Evolutionary conservation across 2,113 vertebrate genomes (phyloP), one percentile per base, ranked within the genome.

Genomic region (Seriola dumerili): DNA sequence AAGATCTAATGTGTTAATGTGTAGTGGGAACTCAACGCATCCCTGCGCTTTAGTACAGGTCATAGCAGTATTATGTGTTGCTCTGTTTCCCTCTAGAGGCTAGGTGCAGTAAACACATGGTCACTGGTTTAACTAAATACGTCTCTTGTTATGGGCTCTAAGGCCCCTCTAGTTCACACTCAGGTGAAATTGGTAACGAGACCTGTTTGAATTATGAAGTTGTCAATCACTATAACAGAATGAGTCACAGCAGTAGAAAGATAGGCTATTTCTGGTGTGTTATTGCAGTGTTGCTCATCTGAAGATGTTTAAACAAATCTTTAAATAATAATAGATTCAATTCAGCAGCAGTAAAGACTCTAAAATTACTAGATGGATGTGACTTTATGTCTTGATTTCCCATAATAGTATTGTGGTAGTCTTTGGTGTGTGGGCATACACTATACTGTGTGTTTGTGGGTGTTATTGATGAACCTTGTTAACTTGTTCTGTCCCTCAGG

Each of bases 21-120:
- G 3, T 44, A 4, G 10, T 23, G 21, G 21, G 14, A 21, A 21
- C 1, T 57, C 7, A 6, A 57, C 44, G 0, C 19, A 54, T 21
- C 19, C 38, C 6, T 50, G 40, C 17, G 42, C 3, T n/a, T 9
- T 19, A 67, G 17, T 9, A 46, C 10, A 10, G 7, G 36, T 50
- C 12, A 59, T 55, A 38, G 1, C 1, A 63, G 19, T 72, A 4
- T 21, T 42, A 2, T 64, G 23, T 81, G 72, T 75, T 52, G 44
- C 57, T 59, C 7, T 86, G 65, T 78, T 76, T 5, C 66, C 63
- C 75, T 68, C 88, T 85, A 34, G 63, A 73, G 78, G 67, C 10
- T 23, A 69, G 0, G 0, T 23, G 13, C 32, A 61, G 52, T 72
- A 68, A 65, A 72, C 19, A 69, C 78, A 81, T 21, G 29, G 5